phyloP scores from a whole-genome alignment of 2,113 vertebrate genomes.

The Larimichthys polyactis region DNA sequence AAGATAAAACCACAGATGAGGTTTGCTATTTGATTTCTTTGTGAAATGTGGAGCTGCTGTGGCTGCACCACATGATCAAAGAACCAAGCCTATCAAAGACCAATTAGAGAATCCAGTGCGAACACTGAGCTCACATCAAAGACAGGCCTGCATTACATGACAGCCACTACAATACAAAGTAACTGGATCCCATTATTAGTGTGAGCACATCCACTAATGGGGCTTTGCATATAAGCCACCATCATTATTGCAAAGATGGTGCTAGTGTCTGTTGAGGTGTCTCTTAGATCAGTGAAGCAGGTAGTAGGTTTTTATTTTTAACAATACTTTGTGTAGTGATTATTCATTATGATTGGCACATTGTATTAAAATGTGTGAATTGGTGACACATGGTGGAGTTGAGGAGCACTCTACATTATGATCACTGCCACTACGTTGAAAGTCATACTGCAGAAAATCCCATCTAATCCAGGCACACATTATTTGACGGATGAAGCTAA shows the following conservation, averaged over 20 bases:
- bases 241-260: constrained; percentile 38
- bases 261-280: constrained; percentile 37
- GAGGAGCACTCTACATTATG: background rate
- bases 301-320: constrained; percentile 1
- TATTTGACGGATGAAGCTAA: constrained; percentile 47
- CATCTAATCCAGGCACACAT: background rate
- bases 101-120: constrained; percentile 67
- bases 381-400: background rate
- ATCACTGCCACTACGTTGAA: background rate
- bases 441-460: constrained; percentile 15
- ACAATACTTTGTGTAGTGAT: background rate
- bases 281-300: constrained; percentile 12
- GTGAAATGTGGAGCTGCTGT: constrained; percentile 22
- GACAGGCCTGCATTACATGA: constrained; percentile 36
- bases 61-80: constrained; percentile 61
- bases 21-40: constrained; percentile 51
- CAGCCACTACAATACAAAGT: constrained; percentile 34
- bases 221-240: constrained; percentile 36
- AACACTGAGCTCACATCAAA: constrained; percentile 71
- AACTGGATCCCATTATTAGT: constrained; percentile 54
- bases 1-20: constrained; percentile 23
- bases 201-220: constrained; percentile 47
- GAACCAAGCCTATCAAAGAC: constrained; percentile 51
- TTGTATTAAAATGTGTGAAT: background rate
- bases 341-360: background rate